Evolutionary conservation across 2,888 invertebrate species (phyloP), one percentile per base, ranked within the genome.

Genomic region (Ormyrus nitidulus): DNA sequence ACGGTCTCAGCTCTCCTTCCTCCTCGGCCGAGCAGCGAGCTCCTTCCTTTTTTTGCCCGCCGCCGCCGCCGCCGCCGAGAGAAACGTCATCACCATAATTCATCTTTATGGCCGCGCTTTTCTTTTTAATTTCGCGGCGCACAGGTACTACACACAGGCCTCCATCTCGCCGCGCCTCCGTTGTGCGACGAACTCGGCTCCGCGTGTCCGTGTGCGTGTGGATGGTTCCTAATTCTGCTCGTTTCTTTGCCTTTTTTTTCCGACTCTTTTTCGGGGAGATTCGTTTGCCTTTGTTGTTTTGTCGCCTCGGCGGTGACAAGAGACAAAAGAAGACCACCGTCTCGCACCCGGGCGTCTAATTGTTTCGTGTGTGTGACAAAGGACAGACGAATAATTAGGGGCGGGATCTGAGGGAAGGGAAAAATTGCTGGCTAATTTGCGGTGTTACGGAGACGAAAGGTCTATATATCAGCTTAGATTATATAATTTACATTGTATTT

Each of bases 21-120:
- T 56, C 7, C 46, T 46, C 19, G 19, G 19, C 19, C 19, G 19
- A 19, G 19, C 19, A 19, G 19, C 19, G 19, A 19, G 19, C 56
- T 44, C 6, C 10, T 34, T 10, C 68, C 11, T 34, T 34, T n/a
- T 44, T n/a, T n/a, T 11, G 46, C 44, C 6, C 56, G 44, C 54
- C 34, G 77, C 72, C 62, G 64, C 61, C 44, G 19, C 19, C 73
- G 68, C 62, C 53, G 49, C 10, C 19, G 48, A 79, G 79, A 61
- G 76, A 58, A 64, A 83, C 81, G 81, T 84, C 83, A 83, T 83
- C 83, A 82, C 81, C 83, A 82, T 84, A 83, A 84, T 83, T 84
- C 83, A 84, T 83, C 79, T 84, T 83, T 84, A 84, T 70, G 82
- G 76, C 82, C 68, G 77, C 19, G 19, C 72, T 83, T 83, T 83